A percentile compares a stretch with the other conserved stretches of the same genome.
Conservation (phyloP, 53 echinoderm and acorn worm genomes). For the Mesocentrotus franciscanus region DNA sequence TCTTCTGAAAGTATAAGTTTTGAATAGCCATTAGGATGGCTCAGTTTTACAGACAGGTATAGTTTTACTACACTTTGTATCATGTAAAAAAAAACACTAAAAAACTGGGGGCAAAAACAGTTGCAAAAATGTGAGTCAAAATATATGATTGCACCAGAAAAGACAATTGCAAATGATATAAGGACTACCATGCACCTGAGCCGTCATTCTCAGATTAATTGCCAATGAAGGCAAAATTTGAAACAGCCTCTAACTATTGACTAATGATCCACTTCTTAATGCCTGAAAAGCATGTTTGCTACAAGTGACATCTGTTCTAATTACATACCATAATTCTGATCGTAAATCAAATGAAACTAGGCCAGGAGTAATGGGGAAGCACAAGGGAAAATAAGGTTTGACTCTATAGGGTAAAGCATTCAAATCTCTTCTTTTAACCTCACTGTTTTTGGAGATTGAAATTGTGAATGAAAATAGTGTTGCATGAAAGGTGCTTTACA, state of each 20-base stretch:
- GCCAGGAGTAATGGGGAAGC: neutral
- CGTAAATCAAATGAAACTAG: conserved; percentile 18
- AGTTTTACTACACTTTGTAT: neutral
- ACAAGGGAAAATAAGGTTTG: neutral
- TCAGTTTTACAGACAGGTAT: neutral
- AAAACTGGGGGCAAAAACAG: neutral
- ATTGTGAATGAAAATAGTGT: neutral
- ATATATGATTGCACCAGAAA: neutral
- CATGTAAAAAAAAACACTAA: too few relatives aligned
- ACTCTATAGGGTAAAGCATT: neutral
- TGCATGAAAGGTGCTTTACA: too few relatives aligned
- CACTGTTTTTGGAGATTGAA: neutral
- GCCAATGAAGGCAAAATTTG: neutral
- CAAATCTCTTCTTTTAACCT: neutral
- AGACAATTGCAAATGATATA: neutral
- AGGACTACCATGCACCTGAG: neutral
- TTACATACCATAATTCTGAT: neutral
- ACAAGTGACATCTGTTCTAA: conserved; percentile 8
- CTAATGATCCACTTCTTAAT: conserved; percentile 16
- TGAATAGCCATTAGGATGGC: too few relatives aligned
- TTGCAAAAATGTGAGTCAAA: neutral
- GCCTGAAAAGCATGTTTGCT: neutral
- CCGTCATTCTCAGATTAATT: neutral
- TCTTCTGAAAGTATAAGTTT: too few relatives aligned
- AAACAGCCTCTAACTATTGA: conserved; percentile 15